Percentiles rank a stretch among this genome's conserved stretches.
These are phyloP conservation scores for Bellardia bayeri DNA, from an alignment of 2,888 invertebrate species.

Conservation along the genomic window DNA sequence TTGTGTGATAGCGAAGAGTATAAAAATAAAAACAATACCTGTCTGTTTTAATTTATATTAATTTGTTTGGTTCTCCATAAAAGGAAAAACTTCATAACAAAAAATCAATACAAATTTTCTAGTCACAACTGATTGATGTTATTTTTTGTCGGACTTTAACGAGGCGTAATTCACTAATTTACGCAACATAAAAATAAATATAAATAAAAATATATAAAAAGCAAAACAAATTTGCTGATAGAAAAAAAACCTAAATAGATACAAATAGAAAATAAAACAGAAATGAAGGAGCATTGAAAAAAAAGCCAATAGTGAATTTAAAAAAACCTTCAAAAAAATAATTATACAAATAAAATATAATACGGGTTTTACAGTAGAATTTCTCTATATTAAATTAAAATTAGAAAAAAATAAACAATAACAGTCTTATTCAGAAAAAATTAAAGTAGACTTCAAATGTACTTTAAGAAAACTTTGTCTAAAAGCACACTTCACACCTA, in stretches of 20 bases:
- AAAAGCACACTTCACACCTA: too few species aligned
- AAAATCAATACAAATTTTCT: conserved; percentile 52
- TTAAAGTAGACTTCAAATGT: too few species aligned
- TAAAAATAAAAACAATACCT: not conserved
- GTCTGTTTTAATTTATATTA: not conserved
- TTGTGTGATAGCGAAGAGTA: not conserved
- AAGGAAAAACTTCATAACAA: not conserved
- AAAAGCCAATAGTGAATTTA: conserved; percentile 14
- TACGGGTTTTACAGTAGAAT: conserved; percentile 55
- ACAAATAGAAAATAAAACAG: conserved; percentile 5
- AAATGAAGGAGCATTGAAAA: not conserved
- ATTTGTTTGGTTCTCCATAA: not conserved
- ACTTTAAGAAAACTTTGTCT: too few species aligned
- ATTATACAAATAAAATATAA: conserved; percentile 18
- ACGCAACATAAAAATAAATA: conserved; percentile 35
- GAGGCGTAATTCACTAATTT: conserved; percentile 46
- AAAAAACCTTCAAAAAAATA: not conserved
- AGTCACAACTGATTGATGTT: conserved; percentile 16
- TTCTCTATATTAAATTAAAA: conserved; percentile 5
- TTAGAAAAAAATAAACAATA: not conserved
- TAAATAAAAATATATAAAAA: not conserved
- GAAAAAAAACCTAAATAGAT: conserved; percentile 6
- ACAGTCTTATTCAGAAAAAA: too few species aligned
- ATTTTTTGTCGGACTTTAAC: conserved; percentile 3
- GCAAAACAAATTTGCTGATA: not conserved